Percentiles rank a stretch among this genome's conserved stretches.
phyloP scores from a whole-genome alignment of 2,113 vertebrate genomes.

The Leucopternis melanops region DNA sequence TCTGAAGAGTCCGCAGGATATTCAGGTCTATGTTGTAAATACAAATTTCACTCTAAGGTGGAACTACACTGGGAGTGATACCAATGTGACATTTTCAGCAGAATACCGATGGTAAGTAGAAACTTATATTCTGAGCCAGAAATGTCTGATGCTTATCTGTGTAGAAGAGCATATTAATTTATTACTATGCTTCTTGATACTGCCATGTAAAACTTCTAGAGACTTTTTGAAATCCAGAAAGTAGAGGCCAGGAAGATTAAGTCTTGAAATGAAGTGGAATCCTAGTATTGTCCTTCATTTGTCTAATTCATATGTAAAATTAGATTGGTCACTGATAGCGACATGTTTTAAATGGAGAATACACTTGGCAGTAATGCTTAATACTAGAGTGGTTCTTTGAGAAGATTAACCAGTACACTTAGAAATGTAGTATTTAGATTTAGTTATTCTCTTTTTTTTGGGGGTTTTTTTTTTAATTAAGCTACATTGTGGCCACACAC shows the following conservation, averaged over 20 bases:
- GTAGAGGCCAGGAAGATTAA: neutral
- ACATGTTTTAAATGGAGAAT: neutral
- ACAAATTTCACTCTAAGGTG: conserved; percentile 61
- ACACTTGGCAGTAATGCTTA: neutral
- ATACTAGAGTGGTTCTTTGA: neutral
- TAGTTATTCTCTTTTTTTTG: neutral
- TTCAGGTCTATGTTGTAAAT: conserved; percentile 32
- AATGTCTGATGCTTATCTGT: neutral
- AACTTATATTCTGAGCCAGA: neutral
- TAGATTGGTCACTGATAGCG: neutral
- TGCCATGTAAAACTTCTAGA: neutral
- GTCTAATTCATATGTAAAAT: neutral
- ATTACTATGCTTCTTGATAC: neutral
- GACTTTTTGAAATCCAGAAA: neutral
- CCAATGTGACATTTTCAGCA: conserved; percentile 44
- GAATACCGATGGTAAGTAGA: conserved; percentile 47
- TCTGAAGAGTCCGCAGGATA: conserved; percentile 12
- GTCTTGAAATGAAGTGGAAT: neutral
- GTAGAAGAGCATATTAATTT: neutral
- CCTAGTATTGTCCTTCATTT: neutral
- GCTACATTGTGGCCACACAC: neutral
- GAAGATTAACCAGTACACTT: neutral
- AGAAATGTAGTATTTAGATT: neutral
- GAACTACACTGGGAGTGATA: neutral
- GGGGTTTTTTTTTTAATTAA: neutral